These are phyloP conservation scores for Oophaga pumilio DNA, from an alignment of 2,113 vertebrate genomes.

Conservation along the genomic window DNA sequence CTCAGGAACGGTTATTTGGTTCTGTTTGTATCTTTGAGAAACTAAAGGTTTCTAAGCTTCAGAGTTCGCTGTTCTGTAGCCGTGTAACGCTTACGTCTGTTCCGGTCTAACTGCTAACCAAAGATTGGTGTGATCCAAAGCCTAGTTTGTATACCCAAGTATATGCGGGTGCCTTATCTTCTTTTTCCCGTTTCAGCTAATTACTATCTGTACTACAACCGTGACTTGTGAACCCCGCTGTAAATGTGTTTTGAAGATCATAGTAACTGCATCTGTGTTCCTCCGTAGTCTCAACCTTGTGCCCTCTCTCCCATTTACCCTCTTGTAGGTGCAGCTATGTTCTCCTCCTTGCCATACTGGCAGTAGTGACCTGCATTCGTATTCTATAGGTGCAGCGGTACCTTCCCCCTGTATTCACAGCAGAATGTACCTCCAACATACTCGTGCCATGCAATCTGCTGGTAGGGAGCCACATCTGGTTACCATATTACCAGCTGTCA, in stretches of 20 bases:
- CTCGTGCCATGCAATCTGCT: too few relatives aligned
- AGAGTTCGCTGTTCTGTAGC: too few relatives aligned
- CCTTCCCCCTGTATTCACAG: too few relatives aligned
- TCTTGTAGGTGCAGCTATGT: neutral
- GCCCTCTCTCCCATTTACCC: neutral
- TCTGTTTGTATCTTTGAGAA: neutral
- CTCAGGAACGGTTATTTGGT: neutral
- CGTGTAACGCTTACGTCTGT: too few relatives aligned
- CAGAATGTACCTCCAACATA: too few relatives aligned
- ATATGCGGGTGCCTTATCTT: neutral
- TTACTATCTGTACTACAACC: neutral
- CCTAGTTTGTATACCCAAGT: neutral
- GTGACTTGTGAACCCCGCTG: neutral
- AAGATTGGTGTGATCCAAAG: neutral
- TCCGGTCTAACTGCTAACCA: too few relatives aligned
- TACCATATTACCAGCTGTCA: too few relatives aligned
- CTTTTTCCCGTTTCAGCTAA: neutral
- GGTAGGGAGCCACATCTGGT: too few relatives aligned
- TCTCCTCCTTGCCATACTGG: neutral
- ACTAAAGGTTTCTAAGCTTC: neutral
- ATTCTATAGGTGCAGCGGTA: too few relatives aligned
- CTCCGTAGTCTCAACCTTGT: neutral
- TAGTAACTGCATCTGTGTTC: neutral
- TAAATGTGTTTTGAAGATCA: neutral
- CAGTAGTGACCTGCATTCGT: too few relatives aligned